Evolutionary conservation across 92 coral and sea anemone genomes (phyloP).

Genomic region (Bergia sp.): DNA sequence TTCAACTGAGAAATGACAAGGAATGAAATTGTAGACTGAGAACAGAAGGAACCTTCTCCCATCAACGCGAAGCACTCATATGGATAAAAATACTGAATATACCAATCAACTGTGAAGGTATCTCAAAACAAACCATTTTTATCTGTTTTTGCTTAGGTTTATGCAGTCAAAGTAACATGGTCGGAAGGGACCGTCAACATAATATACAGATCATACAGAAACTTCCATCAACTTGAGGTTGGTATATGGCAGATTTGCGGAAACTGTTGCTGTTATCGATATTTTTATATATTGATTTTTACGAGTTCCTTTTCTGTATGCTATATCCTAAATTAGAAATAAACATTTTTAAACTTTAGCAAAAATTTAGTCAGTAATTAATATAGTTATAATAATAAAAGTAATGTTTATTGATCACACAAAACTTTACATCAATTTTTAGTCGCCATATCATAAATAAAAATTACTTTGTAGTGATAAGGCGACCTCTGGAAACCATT

Average conservation of each 20-base stretch:
- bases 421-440: too few relatives aligned
- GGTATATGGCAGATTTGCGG: neutral
- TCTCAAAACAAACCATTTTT: neutral
- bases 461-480: too few relatives aligned
- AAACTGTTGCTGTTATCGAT: too few relatives aligned
- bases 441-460: too few relatives aligned
- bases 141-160: conserved; percentile 52
- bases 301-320: too few relatives aligned
- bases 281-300: too few relatives aligned
- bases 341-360: too few relatives aligned
- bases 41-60: neutral
- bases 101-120: neutral
- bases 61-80: neutral
- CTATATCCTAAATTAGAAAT: too few relatives aligned
- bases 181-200: conserved; percentile 80
- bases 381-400: too few relatives aligned
- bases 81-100: neutral
- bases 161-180: conserved; percentile 73
- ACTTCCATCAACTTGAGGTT: conserved; percentile 68
- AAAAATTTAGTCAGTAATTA: too few relatives aligned
- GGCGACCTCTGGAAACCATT: too few relatives aligned
- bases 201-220: conserved; percentile 69
- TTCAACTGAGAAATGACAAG: neutral
- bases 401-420: too few relatives aligned
- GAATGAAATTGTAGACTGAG: neutral